phyloP scores from a whole-genome alignment of 2,797 vertebrate species.

The Danio aesculapii region DNA sequence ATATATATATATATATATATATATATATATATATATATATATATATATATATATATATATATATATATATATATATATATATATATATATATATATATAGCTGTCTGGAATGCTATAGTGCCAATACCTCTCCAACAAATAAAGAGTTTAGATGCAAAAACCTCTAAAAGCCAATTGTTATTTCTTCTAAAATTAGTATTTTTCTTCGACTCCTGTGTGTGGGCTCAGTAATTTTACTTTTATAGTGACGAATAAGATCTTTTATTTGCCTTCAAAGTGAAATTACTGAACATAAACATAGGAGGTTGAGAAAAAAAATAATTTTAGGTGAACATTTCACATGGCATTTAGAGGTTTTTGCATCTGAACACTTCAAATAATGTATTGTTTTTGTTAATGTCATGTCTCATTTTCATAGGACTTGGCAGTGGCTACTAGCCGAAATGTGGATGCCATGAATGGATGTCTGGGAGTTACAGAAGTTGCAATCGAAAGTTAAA shows the following conservation, averaged over 20 bases:
- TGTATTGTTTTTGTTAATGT: not conserved
- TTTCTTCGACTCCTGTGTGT: no score
- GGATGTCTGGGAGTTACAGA: constrained; percentile 69
- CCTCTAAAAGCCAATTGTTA: no score
- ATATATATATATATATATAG: not conserved
- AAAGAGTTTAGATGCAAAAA: no score
- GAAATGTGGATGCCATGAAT: constrained; percentile 61
- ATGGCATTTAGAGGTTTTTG: no score
- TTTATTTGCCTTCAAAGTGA: no score
- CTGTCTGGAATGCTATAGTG: not conserved
- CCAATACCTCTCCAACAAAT: not conserved
- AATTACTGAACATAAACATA: no score
- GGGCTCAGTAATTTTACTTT: no score
- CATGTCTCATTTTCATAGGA: constrained; percentile 62
- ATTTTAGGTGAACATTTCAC: no score
- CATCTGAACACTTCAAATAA: not conserved
- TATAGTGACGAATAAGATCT: no score
- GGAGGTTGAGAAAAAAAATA: no score
- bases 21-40: not conserved
- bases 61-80: not conserved
- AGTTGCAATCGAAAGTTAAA: constrained; percentile 74
- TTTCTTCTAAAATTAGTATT: no score
- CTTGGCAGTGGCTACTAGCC: constrained; percentile 58
- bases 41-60: not conserved
- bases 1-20: not conserved